A percentile compares a stretch with the other conserved stretches of the same genome.
These are phyloP conservation scores for Lethenteron reissneri DNA, from an alignment of 2,113 vertebrate species.

Conservation along the genomic window DNA sequence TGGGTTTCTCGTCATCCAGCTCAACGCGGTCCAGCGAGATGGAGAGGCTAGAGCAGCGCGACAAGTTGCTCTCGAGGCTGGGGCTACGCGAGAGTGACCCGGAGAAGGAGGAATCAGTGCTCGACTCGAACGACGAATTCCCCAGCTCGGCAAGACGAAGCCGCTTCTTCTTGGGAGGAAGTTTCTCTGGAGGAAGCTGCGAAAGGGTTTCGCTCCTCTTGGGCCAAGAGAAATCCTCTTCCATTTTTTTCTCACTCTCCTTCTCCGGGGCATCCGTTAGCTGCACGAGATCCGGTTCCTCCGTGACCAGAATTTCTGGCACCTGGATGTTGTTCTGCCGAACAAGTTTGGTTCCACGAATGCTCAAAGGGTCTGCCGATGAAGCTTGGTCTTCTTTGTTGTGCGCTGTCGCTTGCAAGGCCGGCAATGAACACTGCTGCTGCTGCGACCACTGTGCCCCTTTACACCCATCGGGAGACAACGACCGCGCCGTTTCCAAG, in stretches of 20 bases:
- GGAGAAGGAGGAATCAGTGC: slow-evolving; percentile 66
- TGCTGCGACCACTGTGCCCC: no score
- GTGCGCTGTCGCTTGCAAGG: slow-evolving; percentile 34
- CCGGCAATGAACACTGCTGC: slow-evolving; percentile 23
- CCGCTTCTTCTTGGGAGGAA: slow-evolving; percentile 90
- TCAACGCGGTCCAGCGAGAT: slow-evolving; percentile 80
- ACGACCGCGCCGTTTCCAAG: slow-evolving; percentile 23
- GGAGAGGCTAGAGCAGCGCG: slow-evolving; percentile 68
- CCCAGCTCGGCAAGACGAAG: slow-evolving; percentile 84
- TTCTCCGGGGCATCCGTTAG: slow-evolving; percentile 36
- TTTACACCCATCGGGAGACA: no score
- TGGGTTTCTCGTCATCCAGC: slow-evolving; percentile 29
- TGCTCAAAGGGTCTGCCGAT: slow-evolving; percentile 18
- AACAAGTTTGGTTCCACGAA: slow-evolving; percentile 47
- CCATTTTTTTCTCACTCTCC: slow-evolving; percentile 27
- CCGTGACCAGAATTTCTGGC: slow-evolving; percentile 88
- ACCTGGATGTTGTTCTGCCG: slow-evolving; percentile 93
- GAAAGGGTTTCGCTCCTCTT: slow-evolving; percentile 82
- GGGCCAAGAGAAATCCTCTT: slow-evolving; percentile 77
- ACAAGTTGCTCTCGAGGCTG: slow-evolving; percentile 54
- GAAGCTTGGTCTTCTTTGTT: slow-evolving; percentile 21
- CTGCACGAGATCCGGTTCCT: slow-evolving; percentile 67
- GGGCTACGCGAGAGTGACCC: slow-evolving; percentile 46
- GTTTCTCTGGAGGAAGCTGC: slow-evolving; percentile 78
- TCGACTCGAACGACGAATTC: slow-evolving; percentile 72